Conservation (phyloP, 2,113 vertebrate genomes). For the Prionailurus viverrinus region DNA sequence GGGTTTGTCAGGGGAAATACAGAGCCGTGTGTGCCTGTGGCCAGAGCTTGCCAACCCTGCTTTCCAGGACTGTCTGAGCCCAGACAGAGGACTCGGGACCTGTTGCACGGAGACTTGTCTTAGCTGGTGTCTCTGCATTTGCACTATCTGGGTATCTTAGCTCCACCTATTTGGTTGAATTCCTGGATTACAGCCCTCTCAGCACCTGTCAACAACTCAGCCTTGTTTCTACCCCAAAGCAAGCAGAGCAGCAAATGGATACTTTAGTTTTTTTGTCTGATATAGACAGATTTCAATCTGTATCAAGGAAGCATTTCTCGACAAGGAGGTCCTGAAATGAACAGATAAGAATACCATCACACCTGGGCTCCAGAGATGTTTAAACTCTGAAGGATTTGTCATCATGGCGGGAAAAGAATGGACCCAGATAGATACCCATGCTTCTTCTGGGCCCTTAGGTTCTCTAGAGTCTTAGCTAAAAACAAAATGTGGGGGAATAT, state of each 20-base stretch:
- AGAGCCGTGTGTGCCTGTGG: accelerated
- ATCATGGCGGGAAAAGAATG: neutral
- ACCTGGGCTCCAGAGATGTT: neutral
- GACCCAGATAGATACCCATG: accelerated
- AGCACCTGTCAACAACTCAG: neutral
- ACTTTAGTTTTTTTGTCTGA: neutral
- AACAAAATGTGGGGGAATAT: neutral
- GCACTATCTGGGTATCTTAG: neutral
- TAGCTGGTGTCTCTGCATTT: neutral
- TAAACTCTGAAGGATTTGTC: neutral
- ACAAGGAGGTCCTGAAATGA: neutral
- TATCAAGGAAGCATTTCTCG: neutral
- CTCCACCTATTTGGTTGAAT: no score
- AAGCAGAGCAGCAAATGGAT: neutral
- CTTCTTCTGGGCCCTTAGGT: neutral
- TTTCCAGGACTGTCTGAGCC: neutral
- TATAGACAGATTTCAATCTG: neutral
- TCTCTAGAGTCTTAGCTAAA: neutral
- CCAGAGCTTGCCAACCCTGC: neutral
- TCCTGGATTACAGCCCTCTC: neutral
- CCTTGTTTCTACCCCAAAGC: neutral
- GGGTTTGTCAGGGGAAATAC: neutral
- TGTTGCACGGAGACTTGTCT: no score
- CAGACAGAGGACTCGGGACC: neutral
- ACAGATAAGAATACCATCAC: accelerated